phyloP scores from a whole-genome alignment of 2,113 vertebrate genomes.

The Tragelaphus buxtoni region DNA sequence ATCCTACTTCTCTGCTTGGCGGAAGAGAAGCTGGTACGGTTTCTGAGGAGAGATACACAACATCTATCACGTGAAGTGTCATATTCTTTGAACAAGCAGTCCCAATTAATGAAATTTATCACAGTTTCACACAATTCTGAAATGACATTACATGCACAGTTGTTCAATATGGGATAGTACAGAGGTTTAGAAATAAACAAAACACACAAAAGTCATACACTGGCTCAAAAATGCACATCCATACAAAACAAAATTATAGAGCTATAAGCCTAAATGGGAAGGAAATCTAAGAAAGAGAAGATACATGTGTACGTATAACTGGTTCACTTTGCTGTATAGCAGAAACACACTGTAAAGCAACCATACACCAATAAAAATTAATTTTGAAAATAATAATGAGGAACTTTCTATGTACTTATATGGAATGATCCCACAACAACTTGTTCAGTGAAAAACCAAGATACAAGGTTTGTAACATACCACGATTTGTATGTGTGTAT shows the following conservation, averaged over 20 bases:
- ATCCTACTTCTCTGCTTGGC: background rate
- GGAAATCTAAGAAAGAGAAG: background rate
- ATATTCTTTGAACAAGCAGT: background rate
- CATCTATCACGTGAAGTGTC: background rate
- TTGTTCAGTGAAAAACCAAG: background rate
- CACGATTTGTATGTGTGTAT: background rate
- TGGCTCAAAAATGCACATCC: background rate
- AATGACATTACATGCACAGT: background rate
- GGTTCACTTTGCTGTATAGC: background rate
- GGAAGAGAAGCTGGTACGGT: background rate
- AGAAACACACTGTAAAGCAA: background rate
- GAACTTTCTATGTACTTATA: background rate
- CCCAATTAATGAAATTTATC: background rate
- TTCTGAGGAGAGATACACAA: background rate
- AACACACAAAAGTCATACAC: background rate
- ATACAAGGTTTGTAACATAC: background rate
- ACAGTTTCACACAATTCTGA: background rate
- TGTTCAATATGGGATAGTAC: background rate
- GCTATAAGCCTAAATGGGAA: background rate
- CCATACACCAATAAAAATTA: background rate
- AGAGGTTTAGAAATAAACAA: background rate
- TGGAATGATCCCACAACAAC: background rate
- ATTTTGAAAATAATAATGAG: background rate
- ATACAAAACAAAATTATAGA: background rate
- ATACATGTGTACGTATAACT: background rate